phyloP scores from a whole-genome alignment of 2,797 vertebrate species.

The Hoplostethus mediterraneus region DNA sequence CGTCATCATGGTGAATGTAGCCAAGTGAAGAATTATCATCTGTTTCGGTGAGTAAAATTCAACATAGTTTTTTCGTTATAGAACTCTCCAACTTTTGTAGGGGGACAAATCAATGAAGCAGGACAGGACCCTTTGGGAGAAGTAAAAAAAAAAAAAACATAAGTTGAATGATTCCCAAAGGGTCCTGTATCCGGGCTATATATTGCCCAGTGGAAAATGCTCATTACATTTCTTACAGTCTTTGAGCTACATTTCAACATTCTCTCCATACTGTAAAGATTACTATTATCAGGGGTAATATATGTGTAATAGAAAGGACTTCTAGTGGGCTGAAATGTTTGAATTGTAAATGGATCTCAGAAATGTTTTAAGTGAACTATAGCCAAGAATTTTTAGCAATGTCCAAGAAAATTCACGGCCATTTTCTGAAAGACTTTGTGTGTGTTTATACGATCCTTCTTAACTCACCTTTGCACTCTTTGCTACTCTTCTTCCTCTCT shows the following conservation, averaged over 20 bases:
- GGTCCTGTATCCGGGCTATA: too few relatives aligned
- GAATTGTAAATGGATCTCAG: constrained; percentile 69
- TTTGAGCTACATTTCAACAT: not conserved
- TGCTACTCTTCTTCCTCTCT: constrained; percentile 29
- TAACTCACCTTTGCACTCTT: constrained; percentile 23
- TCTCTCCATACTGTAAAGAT: constrained; percentile 4
- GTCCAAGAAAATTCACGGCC: constrained; percentile 39
- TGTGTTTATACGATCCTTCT: not conserved
- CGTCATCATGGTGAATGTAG: too few relatives aligned
- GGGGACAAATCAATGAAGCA: too few relatives aligned
- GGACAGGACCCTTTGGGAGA: too few relatives aligned
- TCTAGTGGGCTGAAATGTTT: constrained; percentile 44
- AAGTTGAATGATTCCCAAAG: too few relatives aligned
- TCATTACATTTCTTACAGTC: constrained; percentile 7
- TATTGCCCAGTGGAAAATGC: not conserved
- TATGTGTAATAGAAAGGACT: constrained; percentile 9
- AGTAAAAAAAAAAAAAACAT: too few relatives aligned
- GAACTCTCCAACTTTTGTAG: too few relatives aligned
- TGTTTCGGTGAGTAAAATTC: too few relatives aligned
- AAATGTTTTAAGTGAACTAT: constrained; percentile 54
- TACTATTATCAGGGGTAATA: constrained; percentile 1
- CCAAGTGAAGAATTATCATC: too few relatives aligned
- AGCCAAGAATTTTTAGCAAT: constrained; percentile 46
- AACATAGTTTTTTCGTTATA: too few relatives aligned
- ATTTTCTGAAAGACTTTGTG: constrained; percentile 46